A percentile compares a stretch with the other conserved stretches of the same genome.
Evolutionary conservation across 2,888 invertebrate species (phyloP).

Genomic region (Acleris cristana): DNA sequence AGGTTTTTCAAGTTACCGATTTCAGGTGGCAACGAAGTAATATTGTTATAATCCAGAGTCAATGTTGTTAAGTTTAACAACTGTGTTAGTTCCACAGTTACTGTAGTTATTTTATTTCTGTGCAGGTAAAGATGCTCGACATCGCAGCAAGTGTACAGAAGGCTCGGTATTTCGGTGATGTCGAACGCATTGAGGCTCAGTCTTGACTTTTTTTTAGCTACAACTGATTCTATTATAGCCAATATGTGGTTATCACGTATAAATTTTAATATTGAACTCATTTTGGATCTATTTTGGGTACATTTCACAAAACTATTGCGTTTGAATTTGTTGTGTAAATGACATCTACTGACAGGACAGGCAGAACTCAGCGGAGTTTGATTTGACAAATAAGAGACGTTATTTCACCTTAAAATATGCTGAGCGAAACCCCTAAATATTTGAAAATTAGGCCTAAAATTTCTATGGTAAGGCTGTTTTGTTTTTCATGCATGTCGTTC

Average conservation of each 20-base stretch:
- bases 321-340: slow-evolving; percentile 65
- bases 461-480: too few relatives aligned
- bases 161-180: slow-evolving; percentile 84
- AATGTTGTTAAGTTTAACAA: slow-evolving; percentile 84
- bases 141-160: slow-evolving; percentile 82
- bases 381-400: slow-evolving; percentile 5
- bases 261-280: slow-evolving; percentile 87
- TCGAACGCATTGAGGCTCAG: slow-evolving; percentile 86
- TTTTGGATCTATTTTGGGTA: slow-evolving; percentile 68
- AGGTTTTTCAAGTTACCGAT: slow-evolving; percentile 84
- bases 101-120: slow-evolving; percentile 83
- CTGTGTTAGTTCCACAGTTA: slow-evolving; percentile 76
- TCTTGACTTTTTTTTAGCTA: slow-evolving; percentile 82
- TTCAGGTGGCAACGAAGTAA: slow-evolving; percentile 84
- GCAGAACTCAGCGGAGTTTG: background rate
- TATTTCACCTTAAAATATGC: background rate
- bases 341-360: slow-evolving; percentile 48
- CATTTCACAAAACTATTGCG: slow-evolving; percentile 70
- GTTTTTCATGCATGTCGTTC: too few relatives aligned
- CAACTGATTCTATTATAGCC: slow-evolving; percentile 86
- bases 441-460: too few relatives aligned
- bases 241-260: slow-evolving; percentile 87
- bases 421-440: too few relatives aligned
- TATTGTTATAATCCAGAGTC: slow-evolving; percentile 86
- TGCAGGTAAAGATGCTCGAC: slow-evolving; percentile 86